Evolutionary conservation across 2,797 vertebrate species (phyloP).

Genomic region (Carapus acus): DNA sequence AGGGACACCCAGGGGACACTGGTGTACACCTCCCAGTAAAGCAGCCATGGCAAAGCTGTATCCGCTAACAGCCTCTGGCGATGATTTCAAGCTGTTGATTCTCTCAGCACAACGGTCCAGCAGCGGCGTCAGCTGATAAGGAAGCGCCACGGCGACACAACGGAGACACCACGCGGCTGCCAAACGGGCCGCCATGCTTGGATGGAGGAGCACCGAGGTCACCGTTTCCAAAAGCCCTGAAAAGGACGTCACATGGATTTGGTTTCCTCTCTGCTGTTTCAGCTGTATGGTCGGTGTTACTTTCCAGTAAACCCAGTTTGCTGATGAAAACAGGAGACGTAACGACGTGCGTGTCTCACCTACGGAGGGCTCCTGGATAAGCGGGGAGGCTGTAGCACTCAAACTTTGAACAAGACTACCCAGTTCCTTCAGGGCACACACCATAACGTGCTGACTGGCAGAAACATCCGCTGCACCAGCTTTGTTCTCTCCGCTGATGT

Average conservation of each 20-base stretch:
- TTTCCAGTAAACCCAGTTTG: not conserved
- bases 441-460: slow-evolving; percentile 98
- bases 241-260: not conserved
- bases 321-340: not conserved
- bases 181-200: slow-evolving; percentile 95
- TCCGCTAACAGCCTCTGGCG: slow-evolving; percentile 95
- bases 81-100: slow-evolving; percentile 94
- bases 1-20: slow-evolving; percentile 94
- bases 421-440: slow-evolving; percentile 94
- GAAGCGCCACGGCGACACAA: slow-evolving; percentile 90
- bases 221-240: slow-evolving; percentile 93
- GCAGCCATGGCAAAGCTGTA: slow-evolving; percentile 99
- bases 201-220: slow-evolving; percentile 93
- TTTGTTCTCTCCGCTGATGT: slow-evolving; percentile 90
- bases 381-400: slow-evolving; percentile 91
- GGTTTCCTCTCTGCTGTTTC: not conserved
- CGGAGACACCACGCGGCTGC: slow-evolving; percentile 95
- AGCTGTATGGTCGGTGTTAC: not conserved
- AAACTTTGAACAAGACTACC: slow-evolving; percentile 96
- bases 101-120: slow-evolving; percentile 93
- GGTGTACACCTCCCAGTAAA: slow-evolving; percentile 91
- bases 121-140: slow-evolving; percentile 91
- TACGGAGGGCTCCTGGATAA: slow-evolving; percentile 94
- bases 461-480: slow-evolving; percentile 88
- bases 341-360: slow-evolving; percentile 66